Base-by-base conservation (phyloP, 2,797 vertebrate species). In the Cheirogaleus major region DNA sequence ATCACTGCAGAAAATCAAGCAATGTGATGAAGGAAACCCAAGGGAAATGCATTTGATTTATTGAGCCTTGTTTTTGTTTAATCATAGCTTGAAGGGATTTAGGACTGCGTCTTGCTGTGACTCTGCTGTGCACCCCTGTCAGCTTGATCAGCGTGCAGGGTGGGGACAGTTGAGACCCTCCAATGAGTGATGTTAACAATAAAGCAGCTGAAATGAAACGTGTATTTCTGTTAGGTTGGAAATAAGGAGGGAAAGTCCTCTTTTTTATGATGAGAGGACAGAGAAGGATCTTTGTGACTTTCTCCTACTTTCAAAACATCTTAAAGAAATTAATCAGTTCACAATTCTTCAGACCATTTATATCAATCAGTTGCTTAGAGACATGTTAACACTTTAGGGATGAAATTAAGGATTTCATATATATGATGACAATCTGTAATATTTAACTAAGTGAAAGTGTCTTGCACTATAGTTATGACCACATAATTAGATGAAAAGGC, bases 1-100 rank as follows among this genome's bases (percentile, higher is more conserved):
- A 81, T 96, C 67, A 59, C 87, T 96, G 96, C 91, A 97, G 91
- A 97, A 95, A 97, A 97, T 96, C 97, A 97, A 95, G 91, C 91
- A 75, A 93, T 95, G 84, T 96, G 91, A 97, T 93, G 94, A 93
- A 63, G 79, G 81, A 95, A 97, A 91, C 93, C 91, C 94, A 89
- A 76, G 97, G 13, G 87, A 93, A 97, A 97, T 91, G 73, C 89
- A 79, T 92, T 89, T 97, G 86, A 97, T 69, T 81, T 97, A 0
- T 2, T 61, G 84, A 97, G 63, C 0, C 95, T 78, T 93, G 96
- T 97, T 97, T 89, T 93, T 50, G 3, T 65, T 82, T 72, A 79
- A 97, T 97, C 95, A 98, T 89, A 96, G 73, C 35, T 82, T 89
- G 92, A 72, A 45, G 57, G 76, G 52, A 0, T 0, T 96, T 96